Conservation (phyloP, 35 echinoderm and acorn worm genomes). For the Stichopus chloronotus region DNA sequence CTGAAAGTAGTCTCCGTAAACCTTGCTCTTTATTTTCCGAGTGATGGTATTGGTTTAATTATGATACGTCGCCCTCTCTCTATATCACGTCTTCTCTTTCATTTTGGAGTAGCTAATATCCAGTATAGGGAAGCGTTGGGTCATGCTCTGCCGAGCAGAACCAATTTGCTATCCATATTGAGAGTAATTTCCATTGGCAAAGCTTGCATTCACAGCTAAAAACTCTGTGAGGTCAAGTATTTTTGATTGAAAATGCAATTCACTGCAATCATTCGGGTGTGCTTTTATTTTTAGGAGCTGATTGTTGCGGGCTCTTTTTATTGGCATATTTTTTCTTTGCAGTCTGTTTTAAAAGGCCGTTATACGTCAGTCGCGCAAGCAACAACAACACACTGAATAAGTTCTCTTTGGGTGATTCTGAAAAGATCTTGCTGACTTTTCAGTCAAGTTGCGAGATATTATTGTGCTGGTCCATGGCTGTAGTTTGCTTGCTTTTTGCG, state of each 20-base stretch:
- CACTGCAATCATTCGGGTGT: constrained; percentile 16
- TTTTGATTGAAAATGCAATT: constrained; percentile 44
- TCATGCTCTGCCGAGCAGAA: constrained; percentile 11
- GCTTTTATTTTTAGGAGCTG: background rate
- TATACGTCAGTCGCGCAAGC: constrained; percentile 1
- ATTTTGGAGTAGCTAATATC: constrained; percentile 16
- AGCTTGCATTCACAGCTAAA: constrained; percentile 33
- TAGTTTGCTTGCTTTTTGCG: too few relatives aligned
- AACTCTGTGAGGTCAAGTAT: constrained; percentile 18
- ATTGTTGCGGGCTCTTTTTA: background rate
- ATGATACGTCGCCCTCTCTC: background rate
- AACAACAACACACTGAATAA: background rate
- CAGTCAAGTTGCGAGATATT: background rate
- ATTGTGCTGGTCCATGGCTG: background rate
- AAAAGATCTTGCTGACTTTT: background rate
- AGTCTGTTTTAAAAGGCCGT: background rate
- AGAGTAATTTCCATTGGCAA: constrained; percentile 23
- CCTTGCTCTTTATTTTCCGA: too few relatives aligned
- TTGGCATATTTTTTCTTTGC: background rate
- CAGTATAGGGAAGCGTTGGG: background rate
- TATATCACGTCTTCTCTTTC: background rate
- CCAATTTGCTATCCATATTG: constrained; percentile 40
- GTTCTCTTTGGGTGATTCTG: background rate
- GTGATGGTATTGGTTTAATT: too few relatives aligned
- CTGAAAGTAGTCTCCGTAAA: too few relatives aligned